phyloP scores from a whole-genome alignment of 2,797 vertebrate species.

The Philypnodon macrostomus region DNA sequence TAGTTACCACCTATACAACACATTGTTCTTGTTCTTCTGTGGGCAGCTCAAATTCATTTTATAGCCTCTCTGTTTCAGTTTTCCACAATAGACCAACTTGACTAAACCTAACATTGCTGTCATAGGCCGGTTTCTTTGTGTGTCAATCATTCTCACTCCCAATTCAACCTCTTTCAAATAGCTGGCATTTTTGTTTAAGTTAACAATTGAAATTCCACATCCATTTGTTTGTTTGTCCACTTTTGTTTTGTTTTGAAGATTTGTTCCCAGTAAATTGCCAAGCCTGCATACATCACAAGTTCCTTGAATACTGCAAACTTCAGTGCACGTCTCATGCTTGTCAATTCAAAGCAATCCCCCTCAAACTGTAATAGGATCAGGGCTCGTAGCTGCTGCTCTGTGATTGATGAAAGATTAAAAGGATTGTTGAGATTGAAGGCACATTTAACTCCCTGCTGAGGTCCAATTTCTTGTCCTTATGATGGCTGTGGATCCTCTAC shows the following conservation, averaged over 20 bases:
- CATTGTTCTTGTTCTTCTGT: too few relatives aligned
- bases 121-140: not conserved
- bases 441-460: conserved; percentile 75
- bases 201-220: conserved; percentile 44
- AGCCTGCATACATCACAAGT: conserved; percentile 57
- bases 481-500: conserved; percentile 54
- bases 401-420: conserved; percentile 86
- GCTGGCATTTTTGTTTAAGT: conserved; percentile 32
- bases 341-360: conserved; percentile 68
- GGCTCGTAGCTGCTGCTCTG: conserved; percentile 65
- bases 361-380: conserved; percentile 75
- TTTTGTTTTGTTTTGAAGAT: conserved; percentile 52
- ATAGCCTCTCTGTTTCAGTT: conserved; percentile 45
- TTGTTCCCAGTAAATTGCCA: conserved; percentile 56
- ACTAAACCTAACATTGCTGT: conserved; percentile 16
- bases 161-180: conserved; percentile 13
- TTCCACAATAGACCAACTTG: conserved; percentile 30
- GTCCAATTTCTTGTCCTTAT: conserved; percentile 72
- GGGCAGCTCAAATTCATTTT: too few relatives aligned
- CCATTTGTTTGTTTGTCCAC: conserved; percentile 53
- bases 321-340: conserved; percentile 58
- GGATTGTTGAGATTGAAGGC: conserved; percentile 80
- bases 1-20: too few relatives aligned
- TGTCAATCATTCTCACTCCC: not conserved
- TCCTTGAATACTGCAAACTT: conserved; percentile 59